Percentiles rank a stretch among this genome's conserved stretches.
Evolutionary conservation across 1,140 invertebrate genomes (phyloP).

Genomic region (Tetramorium parvispinum): DNA sequence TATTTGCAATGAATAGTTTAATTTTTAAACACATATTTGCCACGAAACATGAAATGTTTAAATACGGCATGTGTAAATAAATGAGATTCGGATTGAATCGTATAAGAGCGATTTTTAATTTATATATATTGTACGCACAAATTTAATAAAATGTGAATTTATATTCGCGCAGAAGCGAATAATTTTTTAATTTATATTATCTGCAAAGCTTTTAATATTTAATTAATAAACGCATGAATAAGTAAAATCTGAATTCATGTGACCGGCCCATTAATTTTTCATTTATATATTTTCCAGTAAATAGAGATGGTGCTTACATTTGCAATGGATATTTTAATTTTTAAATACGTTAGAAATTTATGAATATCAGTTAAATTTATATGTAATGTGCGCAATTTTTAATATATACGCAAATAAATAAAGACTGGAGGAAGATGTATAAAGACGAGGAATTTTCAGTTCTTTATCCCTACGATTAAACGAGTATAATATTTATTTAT

Average conservation of each 20-base stretch:
- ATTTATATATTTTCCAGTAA: slow-evolving; percentile 59
- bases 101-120: slow-evolving; percentile 49
- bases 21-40: slow-evolving; percentile 58
- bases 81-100: slow-evolving; percentile 36
- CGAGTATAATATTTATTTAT: neutral
- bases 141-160: slow-evolving; percentile 62
- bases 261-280: slow-evolving; percentile 56
- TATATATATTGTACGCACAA: slow-evolving; percentile 23
- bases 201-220: slow-evolving; percentile 59
- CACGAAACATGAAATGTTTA: slow-evolving; percentile 41
- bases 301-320: slow-evolving; percentile 53
- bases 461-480: neutral
- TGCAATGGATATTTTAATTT: slow-evolving; percentile 59
- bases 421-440: neutral
- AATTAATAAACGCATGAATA: slow-evolving; percentile 57
- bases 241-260: slow-evolving; percentile 48
- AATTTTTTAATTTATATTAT: slow-evolving; percentile 62
- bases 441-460: neutral
- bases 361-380: slow-evolving; percentile 50
- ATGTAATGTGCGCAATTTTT: slow-evolving; percentile 38
- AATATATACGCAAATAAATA: slow-evolving; percentile 25
- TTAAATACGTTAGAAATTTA: slow-evolving; percentile 55
- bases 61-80: slow-evolving; percentile 37
- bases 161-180: slow-evolving; percentile 51
- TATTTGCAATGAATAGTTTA: slow-evolving; percentile 44